Conservation (phyloP, 2,888 invertebrate species). For the Amphipoea oculea region DNA sequence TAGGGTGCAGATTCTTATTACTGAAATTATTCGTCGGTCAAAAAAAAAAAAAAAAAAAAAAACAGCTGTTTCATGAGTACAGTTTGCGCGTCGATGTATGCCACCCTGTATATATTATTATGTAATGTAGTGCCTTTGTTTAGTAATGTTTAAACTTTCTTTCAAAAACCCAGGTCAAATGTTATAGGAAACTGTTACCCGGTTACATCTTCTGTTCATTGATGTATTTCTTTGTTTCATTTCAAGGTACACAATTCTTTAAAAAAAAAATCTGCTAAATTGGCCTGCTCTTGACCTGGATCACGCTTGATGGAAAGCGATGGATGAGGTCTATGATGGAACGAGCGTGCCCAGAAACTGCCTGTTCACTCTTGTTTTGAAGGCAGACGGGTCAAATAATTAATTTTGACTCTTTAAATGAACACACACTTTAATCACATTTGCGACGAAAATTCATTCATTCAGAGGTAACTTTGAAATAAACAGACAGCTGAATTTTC, state of each 20-base stretch:
- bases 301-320: neutral
- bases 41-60: too few species aligned
- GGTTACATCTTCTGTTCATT: neutral
- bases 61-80: too few species aligned
- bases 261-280: too few species aligned
- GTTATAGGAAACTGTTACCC: neutral
- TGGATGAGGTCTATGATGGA: neutral
- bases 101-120: neutral
- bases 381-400: neutral
- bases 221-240: neutral
- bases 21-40: too few species aligned
- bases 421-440: slow-evolving; percentile 5
- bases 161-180: neutral
- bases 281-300: too few species aligned
- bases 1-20: too few species aligned
- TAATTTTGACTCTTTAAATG: neutral
- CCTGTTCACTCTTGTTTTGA: neutral
- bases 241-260: neutral
- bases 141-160: neutral
- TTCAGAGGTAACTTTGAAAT: slow-evolving; percentile 30
- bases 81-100: too few species aligned
- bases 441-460: slow-evolving; percentile 3
- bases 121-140: too few species aligned
- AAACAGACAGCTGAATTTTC: slow-evolving; percentile 16
- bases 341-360: too few species aligned